Conservation (phyloP, 2,888 invertebrate species). For the Cryptocephalus moraei region DNA sequence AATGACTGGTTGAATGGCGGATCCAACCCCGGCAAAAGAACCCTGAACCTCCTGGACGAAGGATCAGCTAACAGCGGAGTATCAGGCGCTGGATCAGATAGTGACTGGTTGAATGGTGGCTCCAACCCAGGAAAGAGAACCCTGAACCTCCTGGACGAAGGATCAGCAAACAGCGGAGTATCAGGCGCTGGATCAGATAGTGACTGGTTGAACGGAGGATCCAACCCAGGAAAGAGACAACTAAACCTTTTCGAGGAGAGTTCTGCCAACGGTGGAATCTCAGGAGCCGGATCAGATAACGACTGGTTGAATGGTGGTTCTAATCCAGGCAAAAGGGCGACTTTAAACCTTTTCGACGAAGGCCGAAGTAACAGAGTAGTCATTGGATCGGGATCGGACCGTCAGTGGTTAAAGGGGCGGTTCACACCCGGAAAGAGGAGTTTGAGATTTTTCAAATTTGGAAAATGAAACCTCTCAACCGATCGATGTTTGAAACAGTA, state of each 20-base stretch:
- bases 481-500: too few species aligned
- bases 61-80: slow-evolving; percentile 40
- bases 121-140: slow-evolving; percentile 24
- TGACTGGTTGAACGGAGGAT: slow-evolving; percentile 16
- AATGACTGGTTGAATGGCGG: slow-evolving; percentile 12
- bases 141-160: slow-evolving; percentile 43
- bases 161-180: slow-evolving; percentile 28
- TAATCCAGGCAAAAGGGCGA: slow-evolving; percentile 16
- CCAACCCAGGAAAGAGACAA: slow-evolving; percentile 23
- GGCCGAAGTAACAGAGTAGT: slow-evolving; percentile 42
- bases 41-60: slow-evolving; percentile 43
- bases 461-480: too few species aligned
- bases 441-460: not conserved
- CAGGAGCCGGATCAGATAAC: slow-evolving; percentile 34
- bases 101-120: slow-evolving; percentile 12
- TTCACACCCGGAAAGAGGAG: slow-evolving; percentile 18
- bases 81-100: slow-evolving; percentile 16
- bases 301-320: slow-evolving; percentile 16
- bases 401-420: slow-evolving; percentile 16
- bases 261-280: slow-evolving; percentile 27
- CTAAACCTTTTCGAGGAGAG: slow-evolving; percentile 43
- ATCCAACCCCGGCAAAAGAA: slow-evolving; percentile 21
- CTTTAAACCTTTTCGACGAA: slow-evolving; percentile 43
- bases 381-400: slow-evolving; percentile 35
- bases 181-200: slow-evolving; percentile 36